Evolutionary conservation across 1,140 invertebrate species (phyloP), one percentile per base, ranked within the genome.

Genomic region (Aphaenogaster ashmeadi): DNA sequence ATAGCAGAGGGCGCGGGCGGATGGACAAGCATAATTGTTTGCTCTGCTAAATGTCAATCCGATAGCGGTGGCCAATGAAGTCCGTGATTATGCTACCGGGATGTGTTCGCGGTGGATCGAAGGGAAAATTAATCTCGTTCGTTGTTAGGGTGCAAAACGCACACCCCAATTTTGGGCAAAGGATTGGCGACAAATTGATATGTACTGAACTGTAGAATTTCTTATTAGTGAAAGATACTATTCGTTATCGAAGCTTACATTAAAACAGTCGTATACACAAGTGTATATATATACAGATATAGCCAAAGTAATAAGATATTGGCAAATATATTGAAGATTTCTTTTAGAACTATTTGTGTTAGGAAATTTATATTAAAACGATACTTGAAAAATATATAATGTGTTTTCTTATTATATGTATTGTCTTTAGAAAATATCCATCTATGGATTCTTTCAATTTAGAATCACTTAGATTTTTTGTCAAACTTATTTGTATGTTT

Each of bases 31-130:
- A 69, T 87, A 67, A 81, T 87, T 87, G 79, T 71, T 80, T 80
- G 85, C 77, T 87, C 54, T 71, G 86, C 66, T 87, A 83, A 87
- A 83, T 81, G 86, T 83, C 86, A 58, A 80, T 87, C 79, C 86
- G 78, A 87, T 83, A 87, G 78, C 54, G 52, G 67, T 44, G 86
- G 52, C 54, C 86, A 71, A 87, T 87, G 78, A 72, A 87, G 78
- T 81, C 52, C 77, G 77, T 87, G 72, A 87, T 87, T 83, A 81
- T 81, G 86, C 66, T 87, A 69, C 77, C 56, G 52, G 62, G 41
- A 54, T 84, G 69, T 74, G 27, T 84, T 74, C 54, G 47, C 3
- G 83, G 74, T 18, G 79, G 36, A 83, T 87, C 78, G 86, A 83
- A 83, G 66, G 64, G 86, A 72, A 87, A 80, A 87, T 87, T 87